Evolutionary conservation across 2,797 vertebrate species (phyloP).

Genomic region (Acrossocheilus fasciatus): DNA sequence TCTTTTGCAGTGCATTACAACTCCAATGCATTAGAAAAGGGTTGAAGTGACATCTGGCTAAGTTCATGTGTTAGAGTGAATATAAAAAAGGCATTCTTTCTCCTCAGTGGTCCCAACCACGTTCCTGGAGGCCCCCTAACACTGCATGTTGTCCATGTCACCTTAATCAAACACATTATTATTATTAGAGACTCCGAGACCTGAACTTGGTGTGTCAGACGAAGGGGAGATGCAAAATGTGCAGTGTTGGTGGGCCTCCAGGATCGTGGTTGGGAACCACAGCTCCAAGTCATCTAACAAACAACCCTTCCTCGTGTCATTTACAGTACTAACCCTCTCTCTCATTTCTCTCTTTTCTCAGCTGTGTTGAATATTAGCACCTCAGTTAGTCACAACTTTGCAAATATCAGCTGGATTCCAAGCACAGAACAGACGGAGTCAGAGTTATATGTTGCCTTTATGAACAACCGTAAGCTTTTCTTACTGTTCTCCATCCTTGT

Average conservation of each 20-base stretch:
- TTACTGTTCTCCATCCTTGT: slow-evolving; percentile 38
- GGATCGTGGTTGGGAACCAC: too few relatives aligned
- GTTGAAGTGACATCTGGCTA: slow-evolving; percentile 22
- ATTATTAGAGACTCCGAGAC: too few relatives aligned
- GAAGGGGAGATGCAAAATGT: too few relatives aligned
- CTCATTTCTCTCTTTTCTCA: slow-evolving; percentile 56
- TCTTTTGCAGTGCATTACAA: not conserved
- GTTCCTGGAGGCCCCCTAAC: too few relatives aligned
- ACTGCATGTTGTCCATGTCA: too few relatives aligned
- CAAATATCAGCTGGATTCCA: slow-evolving; percentile 80
- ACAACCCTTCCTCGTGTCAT: slow-evolving; percentile 55
- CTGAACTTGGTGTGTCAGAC: too few relatives aligned
- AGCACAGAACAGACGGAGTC: slow-evolving; percentile 67
- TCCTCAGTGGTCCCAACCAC: not conserved
- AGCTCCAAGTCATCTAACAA: slow-evolving; percentile 21
- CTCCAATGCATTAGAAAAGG: not conserved
- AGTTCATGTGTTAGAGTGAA: slow-evolving; percentile 26
- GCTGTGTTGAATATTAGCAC: slow-evolving; percentile 73
- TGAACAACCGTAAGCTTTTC: slow-evolving; percentile 74
- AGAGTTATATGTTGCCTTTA: slow-evolving; percentile 75
- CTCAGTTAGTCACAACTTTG: slow-evolving; percentile 74
- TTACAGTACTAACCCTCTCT: slow-evolving; percentile 65
- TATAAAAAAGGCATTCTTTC: slow-evolving; percentile 11
- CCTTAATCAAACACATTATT: too few relatives aligned
- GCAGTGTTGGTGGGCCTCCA: too few relatives aligned